Base-by-base conservation (phyloP, 1,140 invertebrate species). In the Polyergus mexicanus region DNA sequence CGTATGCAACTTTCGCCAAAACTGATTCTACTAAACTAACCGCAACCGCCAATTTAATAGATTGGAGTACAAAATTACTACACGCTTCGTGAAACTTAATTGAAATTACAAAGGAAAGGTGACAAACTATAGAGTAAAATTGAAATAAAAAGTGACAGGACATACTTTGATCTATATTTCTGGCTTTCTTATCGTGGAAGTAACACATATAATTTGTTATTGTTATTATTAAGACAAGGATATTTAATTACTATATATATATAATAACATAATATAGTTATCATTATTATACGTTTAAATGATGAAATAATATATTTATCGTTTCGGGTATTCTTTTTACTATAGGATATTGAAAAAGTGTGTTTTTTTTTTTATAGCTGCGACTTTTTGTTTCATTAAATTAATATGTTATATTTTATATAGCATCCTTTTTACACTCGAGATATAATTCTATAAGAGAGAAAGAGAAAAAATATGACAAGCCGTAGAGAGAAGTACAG, bases 1-100 rank as follows among this genome's bases (percentile, higher is more conserved):
- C 41, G 28, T 62, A 44, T 56, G 41, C 25, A 76, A 89, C 88
- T 89, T 89, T 89, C 88, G 86, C 86, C 88, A 66, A 89, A 89
- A 89, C 76, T 66, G 47, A 81, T 89, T 51, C 71, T 71, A 88
- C 86, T 88, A 76, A 89, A 84, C 76, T 71, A 88, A 84, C 81
- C 81, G 41, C 47, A 75, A 69, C 35, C 38, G 75, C 13, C 16
- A 77, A 65, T 77, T 25, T 44, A n/a, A 22, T 47, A 28, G 6
- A 66, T 65, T 51, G 13, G 8, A 56, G 63, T 35, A 28, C 22
- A 11, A 4, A 28, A 44, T 54, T 74, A 84, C 4, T 47, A 38
- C 25, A 1, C n/a, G 13, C 28, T 78, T 13, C 28, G 78, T 54
- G 56, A 69, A 81, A 71, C 16, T 51, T 44, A 63, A 83, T 66